Conservation (phyloP, 2,888 invertebrate genomes). For the Entomobrya multifasciata region DNA sequence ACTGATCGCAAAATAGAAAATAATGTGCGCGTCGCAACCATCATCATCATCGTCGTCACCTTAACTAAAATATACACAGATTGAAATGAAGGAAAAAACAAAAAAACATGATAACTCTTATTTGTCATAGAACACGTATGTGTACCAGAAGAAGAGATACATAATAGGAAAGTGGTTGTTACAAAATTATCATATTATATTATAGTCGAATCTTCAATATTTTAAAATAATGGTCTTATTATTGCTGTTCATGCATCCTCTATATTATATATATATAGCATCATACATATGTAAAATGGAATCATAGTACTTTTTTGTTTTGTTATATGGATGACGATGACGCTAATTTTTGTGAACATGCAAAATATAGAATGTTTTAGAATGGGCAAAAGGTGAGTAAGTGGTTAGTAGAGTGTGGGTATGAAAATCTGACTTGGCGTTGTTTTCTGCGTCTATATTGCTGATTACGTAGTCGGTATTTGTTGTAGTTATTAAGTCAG, state of each 20-base stretch:
- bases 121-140: slow-evolving; percentile 43
- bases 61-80: slow-evolving; percentile 33
- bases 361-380: slow-evolving; percentile 10
- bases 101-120: slow-evolving; percentile 49
- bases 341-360: slow-evolving; percentile 14
- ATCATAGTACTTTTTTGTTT: no score
- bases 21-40: slow-evolving; percentile 43
- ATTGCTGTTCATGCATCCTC: background rate
- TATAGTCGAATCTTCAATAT: background rate
- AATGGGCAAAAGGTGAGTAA: slow-evolving; percentile 64
- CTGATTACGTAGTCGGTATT: slow-evolving; percentile 66
- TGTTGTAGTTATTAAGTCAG: slow-evolving; percentile 72
- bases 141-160: slow-evolving; percentile 45
- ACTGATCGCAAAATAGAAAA: slow-evolving; percentile 61
- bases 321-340: background rate
- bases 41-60: slow-evolving; percentile 18
- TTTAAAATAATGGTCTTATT: slow-evolving; percentile 33
- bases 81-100: background rate
- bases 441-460: slow-evolving; percentile 36
- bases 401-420: slow-evolving; percentile 1
- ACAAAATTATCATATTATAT: slow-evolving; percentile 64
- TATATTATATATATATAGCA: background rate
- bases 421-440: slow-evolving; percentile 22
- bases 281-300: no score
- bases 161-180: slow-evolving; percentile 66